Conservation (phyloP, 2,888 invertebrate genomes). For the Tipula vernalis region DNA sequence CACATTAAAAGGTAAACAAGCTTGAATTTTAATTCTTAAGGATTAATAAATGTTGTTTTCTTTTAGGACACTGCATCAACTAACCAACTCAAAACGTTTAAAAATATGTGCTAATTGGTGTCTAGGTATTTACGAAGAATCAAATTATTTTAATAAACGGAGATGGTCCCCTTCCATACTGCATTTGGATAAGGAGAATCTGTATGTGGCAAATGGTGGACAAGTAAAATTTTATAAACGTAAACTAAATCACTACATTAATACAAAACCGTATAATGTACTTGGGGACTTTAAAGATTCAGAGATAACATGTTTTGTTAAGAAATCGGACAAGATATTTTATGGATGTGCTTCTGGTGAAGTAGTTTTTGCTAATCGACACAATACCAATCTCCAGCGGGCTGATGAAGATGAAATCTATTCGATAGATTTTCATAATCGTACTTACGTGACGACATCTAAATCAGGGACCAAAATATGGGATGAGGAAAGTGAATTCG, state of each 20-base stretch:
- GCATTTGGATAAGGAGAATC: slow-evolving; percentile 35
- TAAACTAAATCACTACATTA: slow-evolving; percentile 27
- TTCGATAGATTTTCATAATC: slow-evolving; percentile 27
- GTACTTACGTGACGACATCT: slow-evolving; percentile 25
- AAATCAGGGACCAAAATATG: slow-evolving; percentile 27
- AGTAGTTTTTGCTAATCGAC: slow-evolving; percentile 24
- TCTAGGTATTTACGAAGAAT: slow-evolving; percentile 39
- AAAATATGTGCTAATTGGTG: slow-evolving; percentile 42
- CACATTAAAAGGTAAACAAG: not conserved
- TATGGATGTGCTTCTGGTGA: slow-evolving; percentile 28
- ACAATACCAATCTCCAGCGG: slow-evolving; percentile 24
- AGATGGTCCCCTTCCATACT: slow-evolving; percentile 42
- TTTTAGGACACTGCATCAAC: slow-evolving; percentile 26
- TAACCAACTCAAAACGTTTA: slow-evolving; percentile 27
- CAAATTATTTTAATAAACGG: slow-evolving; percentile 33
- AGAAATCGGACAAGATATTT: slow-evolving; percentile 26
- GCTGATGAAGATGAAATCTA: slow-evolving; percentile 27
- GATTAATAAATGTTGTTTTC: not conserved
- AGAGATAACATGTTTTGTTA: slow-evolving; percentile 28
- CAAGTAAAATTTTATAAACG: slow-evolving; percentile 28
- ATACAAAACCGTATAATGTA: slow-evolving; percentile 25
- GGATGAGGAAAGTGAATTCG: slow-evolving; percentile 28
- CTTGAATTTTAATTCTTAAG: not conserved
- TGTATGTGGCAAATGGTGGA: slow-evolving; percentile 42
- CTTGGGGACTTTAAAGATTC: slow-evolving; percentile 22